phyloP scores from a whole-genome alignment of 53 echinoderm and acorn worm species.

The Mesocentrotus franciscanus region DNA sequence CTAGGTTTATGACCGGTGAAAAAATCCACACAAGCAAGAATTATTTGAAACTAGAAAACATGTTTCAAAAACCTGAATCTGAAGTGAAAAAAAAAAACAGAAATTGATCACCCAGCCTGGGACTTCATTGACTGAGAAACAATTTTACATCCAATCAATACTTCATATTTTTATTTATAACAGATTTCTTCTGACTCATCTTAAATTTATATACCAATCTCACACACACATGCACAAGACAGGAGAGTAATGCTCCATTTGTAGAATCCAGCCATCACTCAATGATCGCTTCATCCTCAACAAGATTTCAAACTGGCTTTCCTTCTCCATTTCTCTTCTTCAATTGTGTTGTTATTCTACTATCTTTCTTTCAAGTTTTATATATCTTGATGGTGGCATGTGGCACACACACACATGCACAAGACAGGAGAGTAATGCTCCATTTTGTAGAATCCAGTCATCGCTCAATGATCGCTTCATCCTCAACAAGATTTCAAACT shows the following conservation, averaged over 20 bases:
- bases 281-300: neutral
- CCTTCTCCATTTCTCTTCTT: neutral
- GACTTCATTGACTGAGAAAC: neutral
- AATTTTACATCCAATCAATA: neutral
- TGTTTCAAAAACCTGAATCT: too few relatives aligned
- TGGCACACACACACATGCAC: neutral
- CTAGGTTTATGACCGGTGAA: too few relatives aligned
- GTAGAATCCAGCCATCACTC: neutral
- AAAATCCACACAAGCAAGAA: too few relatives aligned
- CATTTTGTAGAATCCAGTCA: neutral
- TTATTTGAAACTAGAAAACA: too few relatives aligned
- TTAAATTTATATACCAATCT: neutral
- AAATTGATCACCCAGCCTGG: too few relatives aligned
- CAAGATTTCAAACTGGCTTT: neutral
- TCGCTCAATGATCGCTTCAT: neutral
- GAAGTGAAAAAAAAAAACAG: too few relatives aligned
- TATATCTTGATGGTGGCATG: too few relatives aligned
- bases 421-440: neutral
- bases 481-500: neutral
- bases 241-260: neutral
- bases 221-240: neutral
- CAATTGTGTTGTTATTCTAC: neutral
- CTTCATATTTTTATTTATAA: neutral
- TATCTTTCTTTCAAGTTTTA: neutral
- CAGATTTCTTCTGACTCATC: neutral